Base-by-base conservation (phyloP, 1,140 invertebrate genomes). In the Camponotus floridanus region DNA sequence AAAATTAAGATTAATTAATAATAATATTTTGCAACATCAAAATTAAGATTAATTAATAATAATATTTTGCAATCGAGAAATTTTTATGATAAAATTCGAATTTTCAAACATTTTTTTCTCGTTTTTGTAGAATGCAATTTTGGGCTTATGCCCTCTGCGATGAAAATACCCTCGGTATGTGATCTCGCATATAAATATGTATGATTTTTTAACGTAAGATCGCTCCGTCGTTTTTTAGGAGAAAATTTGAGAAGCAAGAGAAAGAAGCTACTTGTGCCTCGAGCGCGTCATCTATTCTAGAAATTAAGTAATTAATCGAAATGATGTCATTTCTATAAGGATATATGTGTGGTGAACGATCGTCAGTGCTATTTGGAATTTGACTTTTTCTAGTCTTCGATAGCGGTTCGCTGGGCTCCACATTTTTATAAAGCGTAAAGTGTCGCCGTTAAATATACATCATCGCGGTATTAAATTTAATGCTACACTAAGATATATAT, bases 211-310 rank as follows among this genome's bases (percentile, higher is more conserved):
- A 42, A 89, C 39, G 45, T 65, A 26, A 80, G 68, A 45, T 42
- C 36, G 48, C 36, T 87, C 86, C 1, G 45, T 62, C 36, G 42
- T 73, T 67, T 73, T 67, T 76, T 81, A 55, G 26, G 48, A 67
- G 6, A 7, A 73, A 80, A 76, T 33, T 65, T 62, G 73, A 78
- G 18, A 79, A 73, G 71, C 70, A 59, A 79, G 59, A 87, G 86
- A 79, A 65, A 86, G 78, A 84, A 88, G 79, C 76, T 91, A 85
- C 61, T 86, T 85, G 90, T 88, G 88, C 88, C 88, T 90, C 88
- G 86, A 88, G 87, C 76, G 86, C 88, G 74, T 71, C 70, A 91
- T 88, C 78, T 88, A 84, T 90, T 76, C 79, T 88, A 90, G 80
- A 87, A 85, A 65, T 90, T 86, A 48, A 86, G 45, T 68, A 26